Conservation (phyloP, 92 coral and sea anemone species). For the Siderastrea siderea region DNA sequence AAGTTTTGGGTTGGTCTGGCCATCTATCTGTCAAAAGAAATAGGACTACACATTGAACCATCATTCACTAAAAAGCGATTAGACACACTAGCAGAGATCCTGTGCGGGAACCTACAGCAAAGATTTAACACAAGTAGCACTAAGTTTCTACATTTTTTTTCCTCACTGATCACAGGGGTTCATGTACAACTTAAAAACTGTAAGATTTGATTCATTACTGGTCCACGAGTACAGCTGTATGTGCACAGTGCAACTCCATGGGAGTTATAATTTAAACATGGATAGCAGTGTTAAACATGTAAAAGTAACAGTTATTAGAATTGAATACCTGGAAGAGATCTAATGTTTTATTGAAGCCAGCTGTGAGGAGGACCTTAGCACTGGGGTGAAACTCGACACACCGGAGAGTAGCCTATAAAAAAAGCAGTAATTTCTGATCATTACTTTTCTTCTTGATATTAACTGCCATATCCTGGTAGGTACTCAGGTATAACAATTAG, state of each 20-base stretch:
- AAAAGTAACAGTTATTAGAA: background rate
- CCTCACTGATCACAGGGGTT: background rate
- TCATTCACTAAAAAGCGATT: no score
- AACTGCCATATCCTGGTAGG: no score
- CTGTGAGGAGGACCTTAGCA: conserved; percentile 93
- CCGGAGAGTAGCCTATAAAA: conserved; percentile 76
- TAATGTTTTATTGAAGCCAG: conserved; percentile 92
- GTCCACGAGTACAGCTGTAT: no score
- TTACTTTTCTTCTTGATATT: background rate
- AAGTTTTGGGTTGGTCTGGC: conserved; percentile 90
- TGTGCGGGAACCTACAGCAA: no score
- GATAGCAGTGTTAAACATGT: no score
- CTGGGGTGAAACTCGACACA: conserved; percentile 96
- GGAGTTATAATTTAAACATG: background rate
- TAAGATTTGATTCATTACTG: no score
- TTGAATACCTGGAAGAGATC: conserved; percentile 89
- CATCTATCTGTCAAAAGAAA: conserved; percentile 86
- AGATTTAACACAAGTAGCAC: no score
- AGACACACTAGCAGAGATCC: no score
- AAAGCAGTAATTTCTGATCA: background rate
- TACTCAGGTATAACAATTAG: no score
- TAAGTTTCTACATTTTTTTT: background rate
- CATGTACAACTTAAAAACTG: no score
- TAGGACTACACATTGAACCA: background rate
- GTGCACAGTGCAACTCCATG: background rate